Percentiles rank a stretch among this genome's conserved stretches.
Evolutionary conservation across 2,113 vertebrate genomes (phyloP).

Genomic region (Anas platyrhynchos): DNA sequence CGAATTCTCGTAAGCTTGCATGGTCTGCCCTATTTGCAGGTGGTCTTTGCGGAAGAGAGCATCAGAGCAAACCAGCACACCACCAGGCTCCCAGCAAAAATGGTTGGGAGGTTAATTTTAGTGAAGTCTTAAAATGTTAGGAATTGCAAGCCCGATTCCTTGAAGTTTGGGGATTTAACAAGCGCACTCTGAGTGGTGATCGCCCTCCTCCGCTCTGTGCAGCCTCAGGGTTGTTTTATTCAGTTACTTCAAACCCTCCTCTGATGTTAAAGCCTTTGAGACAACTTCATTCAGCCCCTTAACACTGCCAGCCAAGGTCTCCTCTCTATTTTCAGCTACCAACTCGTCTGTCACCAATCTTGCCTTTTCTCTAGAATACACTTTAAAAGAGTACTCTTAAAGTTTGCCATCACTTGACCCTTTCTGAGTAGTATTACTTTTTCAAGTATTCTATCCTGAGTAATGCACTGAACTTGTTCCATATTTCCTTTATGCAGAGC

Average conservation of each 20-base stretch:
- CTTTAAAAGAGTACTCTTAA: not conserved
- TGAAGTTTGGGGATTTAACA: not conserved
- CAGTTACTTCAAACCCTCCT: not conserved
- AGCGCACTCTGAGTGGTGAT: not conserved
- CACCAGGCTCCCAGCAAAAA: not conserved
- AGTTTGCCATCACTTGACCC: not conserved
- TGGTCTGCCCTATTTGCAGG: not conserved
- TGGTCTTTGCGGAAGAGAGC: not conserved
- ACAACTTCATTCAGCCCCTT: not conserved
- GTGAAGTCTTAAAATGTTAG: not conserved
- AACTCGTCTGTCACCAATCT: not conserved
- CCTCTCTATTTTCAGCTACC: not conserved
- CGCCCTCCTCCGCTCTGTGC: not conserved
- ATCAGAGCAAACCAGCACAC: not conserved
- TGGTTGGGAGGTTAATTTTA: not conserved
- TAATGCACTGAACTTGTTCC: not conserved
- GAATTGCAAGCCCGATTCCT: not conserved
- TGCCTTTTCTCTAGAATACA: not conserved
- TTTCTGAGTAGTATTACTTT: not conserved
- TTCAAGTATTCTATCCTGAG: not conserved
- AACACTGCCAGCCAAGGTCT: not conserved
- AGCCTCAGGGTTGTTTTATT: not conserved
- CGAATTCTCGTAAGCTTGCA: not conserved
- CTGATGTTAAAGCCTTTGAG: constrained; percentile 18
- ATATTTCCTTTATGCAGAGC: not conserved